Conservation (phyloP, 2,797 vertebrate genomes). For the Pterois miles region DNA sequence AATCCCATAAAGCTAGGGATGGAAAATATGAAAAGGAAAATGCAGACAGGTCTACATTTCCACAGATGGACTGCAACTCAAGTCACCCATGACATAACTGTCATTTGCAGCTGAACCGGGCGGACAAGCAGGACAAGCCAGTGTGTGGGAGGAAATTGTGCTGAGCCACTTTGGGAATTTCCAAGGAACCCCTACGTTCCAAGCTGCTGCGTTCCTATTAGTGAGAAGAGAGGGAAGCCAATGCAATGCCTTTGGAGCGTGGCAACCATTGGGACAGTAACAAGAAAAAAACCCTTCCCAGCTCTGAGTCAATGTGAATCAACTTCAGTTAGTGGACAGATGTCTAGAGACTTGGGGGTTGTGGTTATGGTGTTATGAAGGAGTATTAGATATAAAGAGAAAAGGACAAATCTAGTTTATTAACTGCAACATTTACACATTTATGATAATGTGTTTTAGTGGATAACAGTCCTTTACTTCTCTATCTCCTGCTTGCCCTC, state of each 20-base stretch:
- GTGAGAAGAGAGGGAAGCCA: slow-evolving; percentile 47
- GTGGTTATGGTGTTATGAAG: background rate
- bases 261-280: slow-evolving; percentile 23
- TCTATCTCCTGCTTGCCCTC: background rate
- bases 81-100: slow-evolving; percentile 78
- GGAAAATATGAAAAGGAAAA: slow-evolving; percentile 35
- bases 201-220: slow-evolving; percentile 72
- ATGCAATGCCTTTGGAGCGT: slow-evolving; percentile 59
- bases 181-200: slow-evolving; percentile 63
- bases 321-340: slow-evolving; percentile 46
- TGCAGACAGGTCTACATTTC: slow-evolving; percentile 54
- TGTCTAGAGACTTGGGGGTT: slow-evolving; percentile 10
- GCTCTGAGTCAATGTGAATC: slow-evolving; percentile 43
- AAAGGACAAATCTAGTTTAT: slow-evolving; percentile 49
- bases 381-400: slow-evolving; percentile 18
- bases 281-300: background rate
- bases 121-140: slow-evolving; percentile 40
- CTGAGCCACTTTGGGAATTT: slow-evolving; percentile 75
- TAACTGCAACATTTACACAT: slow-evolving; percentile 50
- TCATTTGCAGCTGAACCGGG: slow-evolving; percentile 69
- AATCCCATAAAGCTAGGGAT: slow-evolving; percentile 18
- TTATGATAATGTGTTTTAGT: slow-evolving; percentile 37
- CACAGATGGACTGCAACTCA: slow-evolving; percentile 67
- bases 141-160: slow-evolving; percentile 46
- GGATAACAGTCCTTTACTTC: slow-evolving; percentile 42